Evolutionary conservation across 2,888 invertebrate genomes (phyloP), one percentile per base, ranked within the genome.

Genomic region (Ametastegia equiseti): DNA sequence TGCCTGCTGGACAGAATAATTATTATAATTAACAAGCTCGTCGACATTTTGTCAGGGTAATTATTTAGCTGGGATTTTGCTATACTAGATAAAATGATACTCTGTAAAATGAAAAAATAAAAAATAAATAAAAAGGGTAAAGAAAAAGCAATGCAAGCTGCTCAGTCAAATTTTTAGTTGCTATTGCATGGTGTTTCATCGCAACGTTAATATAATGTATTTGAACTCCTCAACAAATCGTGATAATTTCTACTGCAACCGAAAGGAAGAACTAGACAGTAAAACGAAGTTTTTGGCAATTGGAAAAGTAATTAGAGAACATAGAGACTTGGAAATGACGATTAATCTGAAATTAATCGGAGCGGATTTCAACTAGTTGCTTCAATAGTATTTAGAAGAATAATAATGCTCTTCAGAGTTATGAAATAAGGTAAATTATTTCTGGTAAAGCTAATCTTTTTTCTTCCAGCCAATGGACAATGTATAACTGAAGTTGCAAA

Each of bases 1-100:
- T 33, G 87, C 80, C 82, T 88, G 87, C 84, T 88, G 81, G 30
- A 60, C n/a, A 75, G 23, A 36, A 54, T 23, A 5, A 54, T 30
- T 54, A 75, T 54, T 75, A 19, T 33, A 19, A 75, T 75, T 15
- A n/a, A 54, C 6, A 0, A 4, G 19, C 54, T 11, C 0, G 4
- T 2, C n/a, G n/a, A 15, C 1, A 13, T 45, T 19, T 47, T 19
- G 30, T 60, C 15, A n/a, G n/a, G 3, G 1, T 2, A 13, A 30
- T 60, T 30, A 30, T 60, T 60, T 30, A 4, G 3, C 30, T 60
- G 30, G 30, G 27, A 30, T 13, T 15, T n/a, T 60, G 30, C 30
- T 1, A 6, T 60, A 30, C 5, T 60, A 23, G 4, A 60, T 1
- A 30, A 30, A 60, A 30, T 15, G 11, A 60, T 60, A 30, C 5